A percentile compares a stretch with the other conserved stretches of the same genome.
These are phyloP conservation scores for Desoria tigrina DNA, from an alignment of 2,888 invertebrate genomes.

Conservation along the genomic window DNA sequence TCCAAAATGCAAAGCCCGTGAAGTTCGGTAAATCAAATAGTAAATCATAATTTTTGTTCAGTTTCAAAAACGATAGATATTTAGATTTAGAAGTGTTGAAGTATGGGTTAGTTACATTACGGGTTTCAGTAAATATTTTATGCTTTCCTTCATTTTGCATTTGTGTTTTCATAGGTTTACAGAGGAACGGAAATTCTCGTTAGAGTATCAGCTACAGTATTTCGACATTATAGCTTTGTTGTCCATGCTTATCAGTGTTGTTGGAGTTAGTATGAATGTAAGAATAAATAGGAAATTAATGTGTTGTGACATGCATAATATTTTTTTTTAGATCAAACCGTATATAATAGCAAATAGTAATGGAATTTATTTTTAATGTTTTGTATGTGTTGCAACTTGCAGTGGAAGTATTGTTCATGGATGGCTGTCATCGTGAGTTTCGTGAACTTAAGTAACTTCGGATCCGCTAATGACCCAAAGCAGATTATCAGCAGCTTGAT, in stretches of 20 bases:
- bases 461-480: constrained; percentile 22
- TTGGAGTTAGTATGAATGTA: constrained; percentile 23
- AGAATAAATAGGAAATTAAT: background rate
- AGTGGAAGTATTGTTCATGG: constrained; percentile 28
- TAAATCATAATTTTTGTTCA: too few species aligned
- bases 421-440: constrained; percentile 12
- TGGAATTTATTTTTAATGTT: too few species aligned
- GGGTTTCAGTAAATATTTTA: too few species aligned
- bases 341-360: too few species aligned
- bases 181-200: constrained; percentile 17
- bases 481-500: constrained; percentile 26
- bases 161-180: background rate
- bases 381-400: too few species aligned
- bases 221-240: constrained; percentile 25
- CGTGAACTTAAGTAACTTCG: constrained; percentile 18
- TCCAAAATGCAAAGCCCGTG: too few species aligned
- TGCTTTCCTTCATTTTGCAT: too few species aligned
- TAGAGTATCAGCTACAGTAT: constrained; percentile 3
- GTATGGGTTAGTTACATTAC: too few species aligned
- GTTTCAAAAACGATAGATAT: too few species aligned
- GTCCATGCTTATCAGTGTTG: constrained; percentile 20
- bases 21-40: too few species aligned
- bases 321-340: too few species aligned
- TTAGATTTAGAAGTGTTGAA: too few species aligned
- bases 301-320: background rate